Percentiles rank a stretch among this genome's conserved stretches.
phyloP scores from a whole-genome alignment of 2,113 vertebrate species.

The Platysteira castanea region DNA sequence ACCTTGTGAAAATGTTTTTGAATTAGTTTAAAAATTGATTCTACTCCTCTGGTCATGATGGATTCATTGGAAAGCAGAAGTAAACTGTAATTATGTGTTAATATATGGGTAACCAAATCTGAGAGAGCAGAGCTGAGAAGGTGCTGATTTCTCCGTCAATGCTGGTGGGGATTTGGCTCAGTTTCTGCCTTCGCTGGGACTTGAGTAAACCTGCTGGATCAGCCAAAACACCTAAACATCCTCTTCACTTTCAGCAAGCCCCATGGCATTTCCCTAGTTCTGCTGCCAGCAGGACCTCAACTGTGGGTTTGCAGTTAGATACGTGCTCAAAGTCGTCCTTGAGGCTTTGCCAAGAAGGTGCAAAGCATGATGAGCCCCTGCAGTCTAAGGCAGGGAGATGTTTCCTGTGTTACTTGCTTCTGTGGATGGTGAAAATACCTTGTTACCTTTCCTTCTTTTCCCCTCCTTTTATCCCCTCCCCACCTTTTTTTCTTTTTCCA shows the following conservation, averaged over 20 bases:
- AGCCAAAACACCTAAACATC: neutral
- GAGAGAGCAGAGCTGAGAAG: neutral
- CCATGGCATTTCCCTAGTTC: neutral
- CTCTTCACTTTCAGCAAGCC: slow-evolving; percentile 10
- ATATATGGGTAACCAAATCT: neutral
- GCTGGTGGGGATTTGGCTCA: slow-evolving; percentile 32
- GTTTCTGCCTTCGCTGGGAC: neutral
- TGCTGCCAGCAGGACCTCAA: slow-evolving; percentile 22
- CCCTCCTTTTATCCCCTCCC: no score
- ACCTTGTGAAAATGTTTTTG: neutral
- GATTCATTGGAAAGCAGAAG: neutral
- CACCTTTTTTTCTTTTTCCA: neutral
- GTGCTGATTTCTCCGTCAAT: neutral
- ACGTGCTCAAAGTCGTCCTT: neutral
- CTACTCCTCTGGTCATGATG: neutral
- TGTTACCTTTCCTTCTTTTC: neutral
- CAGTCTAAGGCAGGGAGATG: neutral
- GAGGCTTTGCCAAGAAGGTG: slow-evolving; percentile 8
- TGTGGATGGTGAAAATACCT: neutral
- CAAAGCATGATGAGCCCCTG: rapidly evolving
- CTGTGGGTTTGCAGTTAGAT: neutral
- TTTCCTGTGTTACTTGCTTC: neutral
- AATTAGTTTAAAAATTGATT: neutral
- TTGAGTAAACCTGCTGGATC: slow-evolving; percentile 34
- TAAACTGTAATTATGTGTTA: neutral